Conservation (phyloP, 1,140 invertebrate genomes). For the Telenomus remus region DNA sequence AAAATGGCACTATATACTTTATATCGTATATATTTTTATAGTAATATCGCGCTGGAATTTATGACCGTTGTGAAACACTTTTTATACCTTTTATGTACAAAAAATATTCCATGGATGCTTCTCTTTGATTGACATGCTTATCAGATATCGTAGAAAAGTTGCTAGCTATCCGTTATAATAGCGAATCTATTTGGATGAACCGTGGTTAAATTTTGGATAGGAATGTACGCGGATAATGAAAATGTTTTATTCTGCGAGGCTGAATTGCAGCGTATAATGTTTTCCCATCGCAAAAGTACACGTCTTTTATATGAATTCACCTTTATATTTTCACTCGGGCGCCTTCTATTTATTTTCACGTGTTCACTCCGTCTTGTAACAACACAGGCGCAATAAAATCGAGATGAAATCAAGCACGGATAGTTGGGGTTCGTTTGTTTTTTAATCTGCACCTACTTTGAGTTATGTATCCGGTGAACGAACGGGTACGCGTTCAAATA, state of each 20-base stretch:
- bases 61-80: too few species aligned
- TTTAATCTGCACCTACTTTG: conserved; percentile 52
- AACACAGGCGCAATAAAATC: conserved; percentile 48
- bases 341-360: conserved; percentile 42
- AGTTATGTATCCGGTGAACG: conserved; percentile 56
- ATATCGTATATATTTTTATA: too few species aligned
- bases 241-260: too few species aligned
- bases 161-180: neutral
- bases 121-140: conserved; percentile 32
- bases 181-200: too few species aligned
- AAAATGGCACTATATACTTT: too few species aligned
- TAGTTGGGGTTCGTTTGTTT: conserved; percentile 43
- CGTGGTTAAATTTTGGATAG: too few species aligned
- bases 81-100: too few species aligned
- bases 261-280: too few species aligned
- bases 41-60: too few species aligned
- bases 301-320: conserved; percentile 15
- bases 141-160: conserved; percentile 24
- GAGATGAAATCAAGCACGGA: conserved; percentile 42
- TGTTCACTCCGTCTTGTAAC: conserved; percentile 25
- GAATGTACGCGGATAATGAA: too few species aligned
- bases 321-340: conserved; percentile 20
- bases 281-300: too few species aligned
- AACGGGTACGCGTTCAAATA: conserved; percentile 54
- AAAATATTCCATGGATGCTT: neutral